Evolutionary conservation across 2,113 vertebrate genomes (phyloP).

Genomic region (Dicrurus megarhynchus): DNA sequence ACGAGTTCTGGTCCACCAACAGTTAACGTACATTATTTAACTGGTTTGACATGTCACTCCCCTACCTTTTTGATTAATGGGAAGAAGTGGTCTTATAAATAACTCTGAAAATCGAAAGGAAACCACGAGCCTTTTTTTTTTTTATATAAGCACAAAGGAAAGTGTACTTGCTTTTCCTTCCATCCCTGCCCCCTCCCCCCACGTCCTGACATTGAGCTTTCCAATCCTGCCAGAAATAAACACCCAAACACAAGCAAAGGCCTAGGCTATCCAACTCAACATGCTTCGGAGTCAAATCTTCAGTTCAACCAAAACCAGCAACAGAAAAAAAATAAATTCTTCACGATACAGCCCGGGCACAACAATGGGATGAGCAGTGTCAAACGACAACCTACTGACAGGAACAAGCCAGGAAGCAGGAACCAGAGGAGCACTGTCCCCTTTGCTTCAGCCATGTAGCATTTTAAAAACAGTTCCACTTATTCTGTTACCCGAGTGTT

Average conservation of each 20-base stretch:
- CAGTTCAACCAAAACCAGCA: background rate
- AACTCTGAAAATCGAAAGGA: conserved; percentile 2
- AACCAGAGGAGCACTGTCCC: background rate
- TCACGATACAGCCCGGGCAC: background rate
- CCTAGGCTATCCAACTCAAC: background rate
- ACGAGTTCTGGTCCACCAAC: background rate
- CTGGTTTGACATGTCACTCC: background rate
- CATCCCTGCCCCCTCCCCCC: background rate
- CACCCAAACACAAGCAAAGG: background rate
- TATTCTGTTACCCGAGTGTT: background rate
- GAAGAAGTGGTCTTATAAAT: background rate
- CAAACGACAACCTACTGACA: conserved; percentile 46
- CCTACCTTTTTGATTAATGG: background rate
- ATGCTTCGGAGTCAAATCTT: background rate
- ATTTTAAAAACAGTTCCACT: background rate
- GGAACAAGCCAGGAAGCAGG: background rate
- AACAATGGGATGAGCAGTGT: conserved; percentile 54
- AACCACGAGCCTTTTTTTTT: background rate
- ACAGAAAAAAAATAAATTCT: background rate
- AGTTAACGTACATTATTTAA: conserved; percentile 1
- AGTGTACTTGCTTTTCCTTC: background rate
- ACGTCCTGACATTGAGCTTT: background rate
- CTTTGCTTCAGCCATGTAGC: background rate
- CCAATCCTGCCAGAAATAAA: conserved; percentile 22
- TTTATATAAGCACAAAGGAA: background rate